Evolutionary conservation across 1,140 invertebrate species (phyloP).

Genomic region (Ridgeia piscesae): DNA sequence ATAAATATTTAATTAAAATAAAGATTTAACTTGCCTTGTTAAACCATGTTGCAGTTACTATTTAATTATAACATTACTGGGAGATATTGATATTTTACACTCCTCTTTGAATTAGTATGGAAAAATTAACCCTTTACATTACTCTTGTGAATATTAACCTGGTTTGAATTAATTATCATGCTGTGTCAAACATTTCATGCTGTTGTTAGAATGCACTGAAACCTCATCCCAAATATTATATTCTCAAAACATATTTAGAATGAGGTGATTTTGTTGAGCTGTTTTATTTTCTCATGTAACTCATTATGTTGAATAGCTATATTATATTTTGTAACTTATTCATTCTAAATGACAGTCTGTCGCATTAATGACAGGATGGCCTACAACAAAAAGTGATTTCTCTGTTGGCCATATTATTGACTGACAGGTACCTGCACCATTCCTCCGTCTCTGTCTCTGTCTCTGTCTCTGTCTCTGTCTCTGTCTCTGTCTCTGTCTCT

Average conservation of each 20-base stretch:
- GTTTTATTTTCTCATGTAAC: no score
- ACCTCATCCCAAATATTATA: not conserved
- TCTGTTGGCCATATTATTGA: not conserved
- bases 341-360: no score
- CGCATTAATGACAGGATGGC: no score
- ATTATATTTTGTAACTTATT: no score
- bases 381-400: no score
- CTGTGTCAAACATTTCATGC: not conserved
- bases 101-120: not conserved
- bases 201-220: not conserved
- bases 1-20: no score
- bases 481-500: no score
- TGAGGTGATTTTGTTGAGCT: no score
- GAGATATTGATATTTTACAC: not conserved
- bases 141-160: not conserved
- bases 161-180: not conserved
- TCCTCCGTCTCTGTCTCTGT: no score
- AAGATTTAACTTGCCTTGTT: not conserved
- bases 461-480: no score
- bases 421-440: not conserved
- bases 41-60: not conserved
- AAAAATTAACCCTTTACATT: not conserved
- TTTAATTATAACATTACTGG: not conserved
- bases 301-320: no score
- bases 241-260: no score